Evolutionary conservation across 1,140 invertebrate genomes (phyloP).

Genomic region (Bombus balteatus): DNA sequence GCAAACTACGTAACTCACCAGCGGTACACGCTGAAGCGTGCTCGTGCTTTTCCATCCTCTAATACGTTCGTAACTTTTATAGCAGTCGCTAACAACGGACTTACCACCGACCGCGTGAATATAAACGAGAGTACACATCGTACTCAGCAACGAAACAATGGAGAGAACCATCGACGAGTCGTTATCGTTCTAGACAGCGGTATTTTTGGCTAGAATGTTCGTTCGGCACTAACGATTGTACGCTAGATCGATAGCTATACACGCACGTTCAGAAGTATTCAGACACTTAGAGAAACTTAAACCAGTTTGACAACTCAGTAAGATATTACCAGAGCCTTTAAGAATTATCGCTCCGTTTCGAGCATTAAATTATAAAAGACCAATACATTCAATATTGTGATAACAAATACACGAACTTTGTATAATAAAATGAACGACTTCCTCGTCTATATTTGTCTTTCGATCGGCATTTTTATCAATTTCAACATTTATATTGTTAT

Average conservation of each 20-base stretch:
- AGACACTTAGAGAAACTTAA: neutral
- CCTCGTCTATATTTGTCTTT: too few relatives aligned
- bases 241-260: slow-evolving; percentile 40
- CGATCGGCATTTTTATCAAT: too few relatives aligned
- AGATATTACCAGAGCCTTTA: neutral
- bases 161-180: neutral
- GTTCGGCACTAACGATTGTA: neutral
- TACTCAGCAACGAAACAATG: neutral
- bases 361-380: neutral
- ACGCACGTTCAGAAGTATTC: neutral
- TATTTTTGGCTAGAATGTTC: slow-evolving; percentile 40
- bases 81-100: slow-evolving; percentile 10
- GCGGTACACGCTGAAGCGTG: neutral
- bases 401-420: neutral
- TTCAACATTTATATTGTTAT: too few relatives aligned
- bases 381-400: neutral
- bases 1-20: neutral
- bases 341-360: neutral
- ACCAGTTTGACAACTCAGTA: neutral
- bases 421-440: too few relatives aligned
- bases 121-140: slow-evolving; percentile 1
- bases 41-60: neutral
- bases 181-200: slow-evolving; percentile 24
- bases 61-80: slow-evolving; percentile 28
- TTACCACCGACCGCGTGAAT: slow-evolving; percentile 1